Base-by-base conservation (phyloP, 2,113 vertebrate genomes). In the Phalacrocorax aristotelis region DNA sequence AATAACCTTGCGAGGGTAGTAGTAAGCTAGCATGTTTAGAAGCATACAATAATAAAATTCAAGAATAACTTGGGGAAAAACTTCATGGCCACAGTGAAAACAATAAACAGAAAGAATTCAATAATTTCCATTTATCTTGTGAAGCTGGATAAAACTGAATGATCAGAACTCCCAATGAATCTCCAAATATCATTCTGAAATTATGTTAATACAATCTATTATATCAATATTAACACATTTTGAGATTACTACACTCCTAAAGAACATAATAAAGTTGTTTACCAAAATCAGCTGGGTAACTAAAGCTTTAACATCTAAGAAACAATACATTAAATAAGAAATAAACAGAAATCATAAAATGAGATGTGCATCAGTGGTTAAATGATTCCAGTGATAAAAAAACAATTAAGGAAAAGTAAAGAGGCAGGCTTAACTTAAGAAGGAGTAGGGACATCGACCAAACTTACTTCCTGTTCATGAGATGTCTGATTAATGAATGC, bases 401-500 rank as follows among this genome's bases (percentile, higher is more conserved):
- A 60, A 92, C 34, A 83, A 96, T 64, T 88, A 29, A 97, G 30
- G 76, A 92, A 80, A 57, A 78, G 46, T 16, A 91, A 87, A 97
- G 60, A 96, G 23, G 46, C 13, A 91, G 75, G 34, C 78, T 96
- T 95, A 97, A 96, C 88, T 96, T 98, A 97, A 95, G 89, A 96
- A 94, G 36, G 93, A 66, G 89, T 92, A 97, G 30, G 66, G 91
- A 72, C 95, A 97, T 91, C 80, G 98, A 97, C 93, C 97, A 97
- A 98, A 98, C 97, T 98, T 98, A 98, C 93, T 84, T 98, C 97
- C 97, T 98, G 96, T 95, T 97, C 96, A 96, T 97, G 95, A 98
- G 96, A 96, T 97, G 97, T 98, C 96, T 98, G 96, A 98, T 97
- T 98, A 98, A 97, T 95, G 96, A 98, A 97, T 96, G 96, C 95